Conservation (phyloP, 2,888 invertebrate species). For the Macrosiphum euphorbiae region DNA sequence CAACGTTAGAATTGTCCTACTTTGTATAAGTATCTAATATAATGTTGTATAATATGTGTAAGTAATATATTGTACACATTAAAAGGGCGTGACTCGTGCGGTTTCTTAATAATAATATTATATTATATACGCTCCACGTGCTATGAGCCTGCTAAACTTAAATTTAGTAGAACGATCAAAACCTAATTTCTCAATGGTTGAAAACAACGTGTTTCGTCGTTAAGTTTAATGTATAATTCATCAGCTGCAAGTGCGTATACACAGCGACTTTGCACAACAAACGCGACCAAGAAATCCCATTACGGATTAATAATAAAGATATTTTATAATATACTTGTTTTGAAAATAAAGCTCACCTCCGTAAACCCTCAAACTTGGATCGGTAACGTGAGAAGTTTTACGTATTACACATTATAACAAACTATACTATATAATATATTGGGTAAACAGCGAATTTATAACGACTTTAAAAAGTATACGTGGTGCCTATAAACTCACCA, state of each 20-base stretch:
- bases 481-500: not conserved
- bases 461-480: not conserved
- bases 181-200: not conserved
- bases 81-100: not conserved
- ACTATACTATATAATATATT: not conserved
- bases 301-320: slow-evolving; percentile 52
- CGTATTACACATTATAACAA: not conserved
- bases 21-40: not conserved
- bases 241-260: not conserved
- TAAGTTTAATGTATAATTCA: slow-evolving; percentile 53
- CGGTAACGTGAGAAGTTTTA: slow-evolving; percentile 33
- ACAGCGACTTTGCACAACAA: slow-evolving; percentile 20
- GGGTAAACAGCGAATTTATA: not conserved
- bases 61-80: not conserved
- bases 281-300: slow-evolving; percentile 38
- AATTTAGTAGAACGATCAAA: not conserved
- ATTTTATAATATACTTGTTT: slow-evolving; percentile 11
- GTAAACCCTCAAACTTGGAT: slow-evolving; percentile 46
- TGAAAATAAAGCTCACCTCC: slow-evolving; percentile 45
- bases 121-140: not conserved
- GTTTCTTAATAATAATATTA: not conserved
- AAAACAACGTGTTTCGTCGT: slow-evolving; percentile 17
- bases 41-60: not conserved
- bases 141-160: not conserved
- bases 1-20: not conserved